phyloP scores from a whole-genome alignment of 2,797 vertebrate genomes.

The Pipistrellus nathusii region DNA sequence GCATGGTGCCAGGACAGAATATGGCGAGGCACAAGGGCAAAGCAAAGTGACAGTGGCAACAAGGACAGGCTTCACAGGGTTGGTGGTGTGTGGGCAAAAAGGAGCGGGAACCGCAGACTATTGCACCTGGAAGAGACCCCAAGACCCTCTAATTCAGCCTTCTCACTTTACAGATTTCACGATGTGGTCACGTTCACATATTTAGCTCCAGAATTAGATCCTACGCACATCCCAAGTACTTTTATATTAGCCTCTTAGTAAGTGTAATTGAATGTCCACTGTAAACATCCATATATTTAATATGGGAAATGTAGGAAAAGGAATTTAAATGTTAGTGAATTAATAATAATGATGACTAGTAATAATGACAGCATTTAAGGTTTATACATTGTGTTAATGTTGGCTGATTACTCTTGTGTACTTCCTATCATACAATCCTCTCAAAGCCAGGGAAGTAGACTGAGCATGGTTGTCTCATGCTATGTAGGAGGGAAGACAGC shows the following conservation, averaged over 20 bases:
- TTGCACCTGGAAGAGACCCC: neutral
- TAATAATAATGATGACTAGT: neutral
- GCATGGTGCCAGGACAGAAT: neutral
- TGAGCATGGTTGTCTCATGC: neutral
- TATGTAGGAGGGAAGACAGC: neutral
- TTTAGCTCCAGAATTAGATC: neutral
- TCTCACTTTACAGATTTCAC: neutral
- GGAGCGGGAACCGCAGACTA: neutral
- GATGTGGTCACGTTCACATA: neutral
- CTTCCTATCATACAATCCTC: neutral
- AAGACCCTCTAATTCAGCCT: neutral
- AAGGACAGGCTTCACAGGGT: neutral
- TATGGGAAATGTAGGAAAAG: neutral
- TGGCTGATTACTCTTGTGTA: neutral
- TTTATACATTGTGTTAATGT: neutral
- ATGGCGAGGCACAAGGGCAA: neutral
- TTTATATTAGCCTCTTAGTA: neutral
- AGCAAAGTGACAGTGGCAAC: neutral
- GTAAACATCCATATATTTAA: neutral
- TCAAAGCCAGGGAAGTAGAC: neutral
- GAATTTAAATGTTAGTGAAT: neutral
- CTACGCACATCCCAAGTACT: neutral
- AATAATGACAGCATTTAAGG: neutral
- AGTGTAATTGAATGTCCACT: neutral
- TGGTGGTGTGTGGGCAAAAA: neutral